phyloP scores from a whole-genome alignment of 2,888 invertebrate species.

The Nycteola revayana region DNA sequence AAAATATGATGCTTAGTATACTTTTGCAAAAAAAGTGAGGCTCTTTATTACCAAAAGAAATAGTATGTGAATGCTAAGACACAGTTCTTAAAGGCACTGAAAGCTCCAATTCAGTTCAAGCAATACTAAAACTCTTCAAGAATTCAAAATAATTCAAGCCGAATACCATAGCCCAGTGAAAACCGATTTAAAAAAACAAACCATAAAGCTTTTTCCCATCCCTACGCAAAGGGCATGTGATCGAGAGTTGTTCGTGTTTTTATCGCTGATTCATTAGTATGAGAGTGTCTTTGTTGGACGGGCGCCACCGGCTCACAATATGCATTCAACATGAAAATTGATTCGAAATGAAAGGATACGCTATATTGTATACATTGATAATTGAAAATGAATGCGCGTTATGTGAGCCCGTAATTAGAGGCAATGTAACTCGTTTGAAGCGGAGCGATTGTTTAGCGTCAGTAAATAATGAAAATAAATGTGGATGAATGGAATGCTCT shows the following conservation, averaged over 20 bases:
- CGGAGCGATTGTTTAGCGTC: not conserved
- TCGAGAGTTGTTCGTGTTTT: constrained; percentile 76
- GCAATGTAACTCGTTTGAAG: constrained; percentile 14
- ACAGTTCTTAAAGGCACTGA: too few species aligned
- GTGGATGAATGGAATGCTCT: not conserved
- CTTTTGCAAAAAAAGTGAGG: too few species aligned
- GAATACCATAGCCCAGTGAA: too few species aligned
- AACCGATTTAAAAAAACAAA: not conserved
- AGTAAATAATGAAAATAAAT: too few species aligned
- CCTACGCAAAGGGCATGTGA: constrained; percentile 61
- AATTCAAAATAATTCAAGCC: too few species aligned
- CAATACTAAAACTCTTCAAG: too few species aligned
- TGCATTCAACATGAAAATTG: constrained; percentile 63
- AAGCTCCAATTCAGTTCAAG: too few species aligned
- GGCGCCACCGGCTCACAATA: constrained; percentile 47
- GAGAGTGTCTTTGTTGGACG: constrained; percentile 73
- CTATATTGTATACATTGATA: constrained; percentile 38
- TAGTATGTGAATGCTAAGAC: too few species aligned
- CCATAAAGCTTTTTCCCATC: constrained; percentile 35
- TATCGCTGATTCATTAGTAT: constrained; percentile 80
- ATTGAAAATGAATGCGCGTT: constrained; percentile 35
- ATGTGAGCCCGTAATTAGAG: constrained; percentile 24
- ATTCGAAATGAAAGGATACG: constrained; percentile 61
- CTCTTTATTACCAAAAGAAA: too few species aligned
- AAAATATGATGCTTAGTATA: too few species aligned